Conservation (phyloP, 2,797 vertebrate species). For the Crocodylus rhombifer region DNA sequence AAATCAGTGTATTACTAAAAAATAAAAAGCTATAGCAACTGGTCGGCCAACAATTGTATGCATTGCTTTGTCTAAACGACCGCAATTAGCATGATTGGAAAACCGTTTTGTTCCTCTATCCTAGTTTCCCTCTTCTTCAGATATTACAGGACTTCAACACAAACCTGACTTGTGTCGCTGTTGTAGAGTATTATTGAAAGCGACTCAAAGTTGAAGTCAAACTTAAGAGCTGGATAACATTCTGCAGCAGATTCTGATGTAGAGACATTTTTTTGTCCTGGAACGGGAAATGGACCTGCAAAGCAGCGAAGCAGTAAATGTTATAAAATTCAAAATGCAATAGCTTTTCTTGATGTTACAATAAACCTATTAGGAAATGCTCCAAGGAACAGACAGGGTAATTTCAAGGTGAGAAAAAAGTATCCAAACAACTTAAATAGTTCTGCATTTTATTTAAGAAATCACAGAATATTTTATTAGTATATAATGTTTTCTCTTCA, state of each 20-base stretch:
- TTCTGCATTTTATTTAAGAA: not conserved
- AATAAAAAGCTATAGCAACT: no score
- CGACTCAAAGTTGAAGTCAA: conserved; percentile 92
- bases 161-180: conserved; percentile 84
- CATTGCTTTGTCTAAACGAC: no score
- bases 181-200: conserved; percentile 91
- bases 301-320: conserved; percentile 1
- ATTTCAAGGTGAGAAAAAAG: not conserved
- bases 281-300: conserved; percentile 16
- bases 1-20: no score
- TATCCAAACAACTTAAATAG: not conserved
- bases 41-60: no score
- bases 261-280: conserved; percentile 40
- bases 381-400: not conserved
- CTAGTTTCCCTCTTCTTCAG: not conserved
- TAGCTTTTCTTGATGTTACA: no score
- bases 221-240: conserved; percentile 82
- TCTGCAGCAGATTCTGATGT: conserved; percentile 31
- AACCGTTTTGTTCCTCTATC: not conserved
- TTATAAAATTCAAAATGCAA: not conserved
- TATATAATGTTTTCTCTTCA: not conserved
- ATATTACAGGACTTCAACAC: conserved; percentile 36
- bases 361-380: not conserved
- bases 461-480: not conserved
- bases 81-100: accelerated